A percentile compares a stretch with the other conserved stretches of the same genome.
phyloP scores from a whole-genome alignment of 2,113 vertebrate species.

The Strix aluco region DNA sequence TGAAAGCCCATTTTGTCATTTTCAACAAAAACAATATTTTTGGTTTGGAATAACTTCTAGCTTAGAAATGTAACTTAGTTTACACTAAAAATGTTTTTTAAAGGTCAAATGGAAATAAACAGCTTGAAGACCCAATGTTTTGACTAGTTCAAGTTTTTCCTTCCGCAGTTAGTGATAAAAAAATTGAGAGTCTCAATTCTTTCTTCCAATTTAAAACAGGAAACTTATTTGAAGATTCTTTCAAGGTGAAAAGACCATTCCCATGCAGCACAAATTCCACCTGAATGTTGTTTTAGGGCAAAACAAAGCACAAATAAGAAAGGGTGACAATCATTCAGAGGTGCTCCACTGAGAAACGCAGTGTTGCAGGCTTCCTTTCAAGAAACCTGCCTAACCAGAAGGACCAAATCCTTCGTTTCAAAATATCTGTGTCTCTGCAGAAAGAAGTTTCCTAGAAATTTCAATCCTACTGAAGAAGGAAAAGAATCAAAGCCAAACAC shows the following conservation, averaged over 20 bases:
- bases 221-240: background rate
- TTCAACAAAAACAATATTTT: background rate
- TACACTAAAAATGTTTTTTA: background rate
- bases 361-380: background rate
- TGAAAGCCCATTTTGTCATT: conserved; percentile 11
- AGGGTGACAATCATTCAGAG: background rate
- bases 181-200: background rate
- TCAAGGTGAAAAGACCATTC: background rate
- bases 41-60: background rate
- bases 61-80: conserved; percentile 3
- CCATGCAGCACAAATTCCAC: background rate
- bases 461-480: background rate
- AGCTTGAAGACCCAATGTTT: conserved; percentile 9
- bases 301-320: background rate
- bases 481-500: background rate
- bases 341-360: background rate
- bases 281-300: background rate
- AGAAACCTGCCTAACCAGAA: background rate
- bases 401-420: background rate
- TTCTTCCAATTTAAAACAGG: background rate
- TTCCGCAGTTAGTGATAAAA: background rate
- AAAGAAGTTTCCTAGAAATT: background rate
- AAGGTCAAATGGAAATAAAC: conserved; percentile 56
- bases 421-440: background rate
- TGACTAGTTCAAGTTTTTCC: background rate